Base-by-base conservation (phyloP, 2,113 vertebrate species). In the Callorhinus ursinus region DNA sequence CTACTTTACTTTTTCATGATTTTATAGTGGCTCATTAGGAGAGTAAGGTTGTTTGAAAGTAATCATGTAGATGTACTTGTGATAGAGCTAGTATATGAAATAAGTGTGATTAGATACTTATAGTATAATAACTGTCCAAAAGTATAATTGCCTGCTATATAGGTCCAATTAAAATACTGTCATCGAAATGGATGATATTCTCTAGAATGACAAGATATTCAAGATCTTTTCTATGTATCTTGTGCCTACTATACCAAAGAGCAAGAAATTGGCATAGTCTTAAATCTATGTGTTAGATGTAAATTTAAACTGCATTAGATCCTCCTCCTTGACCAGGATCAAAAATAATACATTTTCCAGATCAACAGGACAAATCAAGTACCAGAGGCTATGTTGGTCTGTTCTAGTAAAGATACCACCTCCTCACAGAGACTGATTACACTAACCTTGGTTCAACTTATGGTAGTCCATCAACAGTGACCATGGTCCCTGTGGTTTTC, bases 11-110 rank as follows among this genome's bases (percentile, higher is more conserved):
- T 98, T 98, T 98, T 98, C 98, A 98, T 98, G 98, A 99, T 98
- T 98, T 98, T 98, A 98, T 98, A 95, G 89, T 98, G 97, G 77
- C 96, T 98, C 97, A 98, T 98, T 98, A 99, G 97, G 95, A 98
- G 88, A 97, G 93, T 94, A 98, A 93, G 98, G 97, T 96, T 82
- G 95, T 83, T 96, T 97, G 96, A 98, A 96, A 98, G 94, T 96
- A 98, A 98, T 98, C 97, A 92, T 92, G 81, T 95, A 98, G 93
- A 98, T 97, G 61, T 92, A 93, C 49, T 71, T 81, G 24, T 65
- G 69, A 67, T 93, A 97, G 57, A 97, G 71, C 83, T 93, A 22
- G 4, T 90, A 90, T 92, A 89, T 96, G 97, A 92, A 83, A 97
- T 74, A 87, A 76, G 63, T 81, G 93, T 65, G 57, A 12, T 80